Conservation (phyloP, 2,113 vertebrate species). For the Aegotheles bennettii region DNA sequence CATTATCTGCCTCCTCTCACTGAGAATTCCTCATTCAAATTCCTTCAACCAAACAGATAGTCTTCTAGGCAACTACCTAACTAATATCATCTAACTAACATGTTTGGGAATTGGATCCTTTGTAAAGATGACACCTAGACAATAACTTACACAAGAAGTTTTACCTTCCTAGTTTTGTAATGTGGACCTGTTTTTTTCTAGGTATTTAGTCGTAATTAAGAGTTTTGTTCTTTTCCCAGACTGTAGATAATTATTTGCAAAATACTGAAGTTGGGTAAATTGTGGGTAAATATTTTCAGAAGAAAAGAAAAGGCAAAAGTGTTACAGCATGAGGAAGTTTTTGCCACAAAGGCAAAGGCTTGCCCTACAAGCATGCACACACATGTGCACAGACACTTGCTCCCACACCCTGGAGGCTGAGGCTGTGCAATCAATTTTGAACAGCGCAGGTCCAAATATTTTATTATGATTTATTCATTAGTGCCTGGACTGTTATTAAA, state of each 20-base stretch:
- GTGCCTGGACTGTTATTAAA: background rate
- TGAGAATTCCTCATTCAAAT: background rate
- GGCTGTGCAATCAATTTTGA: background rate
- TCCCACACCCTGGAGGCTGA: background rate
- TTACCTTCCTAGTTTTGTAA: background rate
- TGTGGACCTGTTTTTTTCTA: background rate
- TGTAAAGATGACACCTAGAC: background rate
- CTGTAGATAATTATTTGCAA: background rate
- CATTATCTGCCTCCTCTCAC: background rate
- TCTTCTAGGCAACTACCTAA: background rate
- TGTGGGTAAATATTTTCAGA: background rate
- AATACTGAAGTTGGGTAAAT: background rate
- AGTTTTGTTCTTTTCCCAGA: background rate
- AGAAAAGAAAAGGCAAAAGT: background rate
- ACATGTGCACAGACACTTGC: rapidly evolving
- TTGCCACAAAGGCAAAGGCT: background rate
- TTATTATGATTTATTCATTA: background rate
- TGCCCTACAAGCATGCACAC: background rate
- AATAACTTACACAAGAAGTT: background rate
- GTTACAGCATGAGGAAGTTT: background rate
- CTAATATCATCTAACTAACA: background rate
- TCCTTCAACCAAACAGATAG: background rate
- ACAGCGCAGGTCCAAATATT: background rate
- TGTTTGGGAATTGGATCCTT: background rate
- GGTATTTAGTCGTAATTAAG: background rate